A percentile compares a stretch with the other conserved stretches of the same genome.
phyloP scores from a whole-genome alignment of 2,888 invertebrate species.

The Campoplex capitator region DNA sequence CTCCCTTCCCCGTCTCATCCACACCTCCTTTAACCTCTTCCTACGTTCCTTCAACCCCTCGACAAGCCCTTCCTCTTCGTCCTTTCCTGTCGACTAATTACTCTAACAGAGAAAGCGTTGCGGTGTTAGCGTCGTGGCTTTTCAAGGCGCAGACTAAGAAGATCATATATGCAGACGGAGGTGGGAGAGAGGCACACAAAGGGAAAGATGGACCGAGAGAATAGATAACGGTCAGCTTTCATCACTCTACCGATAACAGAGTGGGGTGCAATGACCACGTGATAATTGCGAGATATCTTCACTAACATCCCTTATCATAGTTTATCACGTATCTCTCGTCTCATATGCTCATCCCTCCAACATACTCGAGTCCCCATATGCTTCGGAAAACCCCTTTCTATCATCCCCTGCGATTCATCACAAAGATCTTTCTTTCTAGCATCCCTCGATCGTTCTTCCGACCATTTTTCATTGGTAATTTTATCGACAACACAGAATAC shows the following conservation, averaged over 20 bases:
- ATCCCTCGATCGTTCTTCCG: neutral
- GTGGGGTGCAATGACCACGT: conserved; percentile 82
- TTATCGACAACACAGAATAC: neutral
- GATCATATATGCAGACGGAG: conserved; percentile 27
- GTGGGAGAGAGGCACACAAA: neutral
- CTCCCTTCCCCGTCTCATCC: conserved; percentile 58
- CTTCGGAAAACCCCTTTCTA: neutral
- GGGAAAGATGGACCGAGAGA: neutral
- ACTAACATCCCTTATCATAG: conserved; percentile 15
- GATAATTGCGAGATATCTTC: conserved; percentile 80
- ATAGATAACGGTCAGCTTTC: conserved; percentile 61
- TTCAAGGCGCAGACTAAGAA: conserved; percentile 29
- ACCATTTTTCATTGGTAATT: neutral
- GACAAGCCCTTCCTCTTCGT: conserved; percentile 53
- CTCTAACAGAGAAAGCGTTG: conserved; percentile 84
- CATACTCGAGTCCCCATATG: neutral
- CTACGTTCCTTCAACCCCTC: conserved; percentile 19
- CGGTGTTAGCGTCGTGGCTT: conserved; percentile 47
- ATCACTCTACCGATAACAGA: conserved; percentile 80
- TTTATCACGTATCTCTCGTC: conserved; percentile 40
- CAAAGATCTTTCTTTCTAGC: neutral
- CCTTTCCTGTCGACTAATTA: conserved; percentile 83
- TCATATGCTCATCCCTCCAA: conserved; percentile 31
- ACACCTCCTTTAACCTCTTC: conserved; percentile 32
- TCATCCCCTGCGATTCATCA: neutral